Conservation (phyloP, 2,888 invertebrate species). For the Andrena minutula region DNA sequence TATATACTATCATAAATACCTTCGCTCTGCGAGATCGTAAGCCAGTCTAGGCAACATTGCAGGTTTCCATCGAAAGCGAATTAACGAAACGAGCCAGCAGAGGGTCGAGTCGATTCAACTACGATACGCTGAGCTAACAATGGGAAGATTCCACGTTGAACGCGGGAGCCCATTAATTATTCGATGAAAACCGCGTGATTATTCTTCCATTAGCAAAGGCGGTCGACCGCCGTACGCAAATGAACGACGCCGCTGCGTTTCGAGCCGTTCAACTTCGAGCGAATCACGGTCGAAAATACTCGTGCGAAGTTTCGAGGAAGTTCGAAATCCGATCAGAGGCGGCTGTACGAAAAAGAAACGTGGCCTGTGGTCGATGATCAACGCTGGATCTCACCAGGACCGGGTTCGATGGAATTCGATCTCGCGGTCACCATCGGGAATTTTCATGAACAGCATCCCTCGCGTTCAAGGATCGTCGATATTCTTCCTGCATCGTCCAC, state of each 20-base stretch:
- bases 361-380: constrained; percentile 58
- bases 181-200: constrained; percentile 40
- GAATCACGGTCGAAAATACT: constrained; percentile 55
- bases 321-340: constrained; percentile 65
- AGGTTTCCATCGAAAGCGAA: constrained; percentile 27
- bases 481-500: constrained; percentile 49
- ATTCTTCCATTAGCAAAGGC: constrained; percentile 20
- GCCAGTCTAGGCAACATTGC: no score
- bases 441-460: constrained; percentile 59
- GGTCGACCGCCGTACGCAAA: background rate
- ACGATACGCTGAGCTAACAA: constrained; percentile 34
- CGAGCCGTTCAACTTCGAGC: background rate
- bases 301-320: constrained; percentile 73
- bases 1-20: no score
- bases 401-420: constrained; percentile 74
- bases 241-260: background rate
- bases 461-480: constrained; percentile 57
- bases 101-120: constrained; percentile 24
- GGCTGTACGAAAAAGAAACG: constrained; percentile 55
- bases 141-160: constrained; percentile 36
- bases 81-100: constrained; percentile 21
- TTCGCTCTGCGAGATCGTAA: no score
- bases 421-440: constrained; percentile 72
- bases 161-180: constrained; percentile 44
- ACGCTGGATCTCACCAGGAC: constrained; percentile 58